Conservation (phyloP, 2,888 invertebrate species). For the Ophraella communa region DNA sequence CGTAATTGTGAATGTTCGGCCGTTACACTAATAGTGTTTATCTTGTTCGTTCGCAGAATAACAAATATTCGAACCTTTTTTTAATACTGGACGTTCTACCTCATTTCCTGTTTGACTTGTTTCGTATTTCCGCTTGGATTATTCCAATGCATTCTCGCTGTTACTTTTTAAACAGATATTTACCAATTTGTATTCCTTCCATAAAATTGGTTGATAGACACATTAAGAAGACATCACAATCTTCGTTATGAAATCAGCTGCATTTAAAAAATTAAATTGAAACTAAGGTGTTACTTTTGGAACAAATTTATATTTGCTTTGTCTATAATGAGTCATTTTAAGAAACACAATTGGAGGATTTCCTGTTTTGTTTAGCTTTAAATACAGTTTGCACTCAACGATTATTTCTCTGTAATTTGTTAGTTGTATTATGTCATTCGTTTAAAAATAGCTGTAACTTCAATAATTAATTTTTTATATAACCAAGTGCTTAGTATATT, state of each 20-base stretch:
- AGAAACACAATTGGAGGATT: slow-evolving; percentile 13
- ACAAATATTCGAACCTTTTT: slow-evolving; percentile 16
- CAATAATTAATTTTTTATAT: background rate
- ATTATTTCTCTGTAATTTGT: slow-evolving; percentile 3
- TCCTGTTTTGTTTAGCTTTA: slow-evolving; percentile 11
- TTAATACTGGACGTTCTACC: slow-evolving; percentile 27
- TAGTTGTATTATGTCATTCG: slow-evolving; percentile 11
- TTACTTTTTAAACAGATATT: background rate
- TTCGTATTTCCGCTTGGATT: slow-evolving; percentile 29
- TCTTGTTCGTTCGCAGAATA: background rate
- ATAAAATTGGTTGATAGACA: background rate
- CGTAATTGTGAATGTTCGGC: background rate
- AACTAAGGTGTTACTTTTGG: too few relatives aligned
- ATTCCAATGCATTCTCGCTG: background rate
- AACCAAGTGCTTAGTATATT: background rate
- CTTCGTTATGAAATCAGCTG: too few relatives aligned
- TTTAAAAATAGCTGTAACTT: slow-evolving; percentile 5
- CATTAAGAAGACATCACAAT: background rate
- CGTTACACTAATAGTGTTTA: background rate
- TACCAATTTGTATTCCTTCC: background rate
- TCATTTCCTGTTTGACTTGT: slow-evolving; percentile 30
- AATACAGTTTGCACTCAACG: slow-evolving; percentile 14
- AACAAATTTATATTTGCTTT: background rate
- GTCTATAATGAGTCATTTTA: background rate
- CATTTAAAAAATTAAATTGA: too few relatives aligned